Percentiles rank a stretch among this genome's conserved stretches.
phyloP scores from a whole-genome alignment of 2,888 invertebrate genomes.

The Spialia ferax region DNA sequence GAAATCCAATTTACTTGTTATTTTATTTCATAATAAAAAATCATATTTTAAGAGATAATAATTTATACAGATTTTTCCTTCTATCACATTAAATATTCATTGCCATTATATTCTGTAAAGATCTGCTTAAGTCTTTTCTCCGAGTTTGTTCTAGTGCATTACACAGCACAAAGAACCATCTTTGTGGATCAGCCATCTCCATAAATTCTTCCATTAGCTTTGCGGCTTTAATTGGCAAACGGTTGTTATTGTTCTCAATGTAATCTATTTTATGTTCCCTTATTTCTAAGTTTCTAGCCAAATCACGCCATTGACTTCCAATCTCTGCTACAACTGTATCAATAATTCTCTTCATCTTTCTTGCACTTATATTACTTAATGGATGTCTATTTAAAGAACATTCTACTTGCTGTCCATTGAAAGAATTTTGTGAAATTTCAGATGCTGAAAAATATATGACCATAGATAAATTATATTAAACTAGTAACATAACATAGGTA shows the following conservation, averaged over 20 bases:
- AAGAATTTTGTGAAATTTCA: slow-evolving; percentile 45
- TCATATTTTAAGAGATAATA: no score
- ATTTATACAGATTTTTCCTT: no score
- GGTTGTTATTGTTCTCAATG: slow-evolving; percentile 60
- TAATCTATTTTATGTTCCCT: slow-evolving; percentile 70
- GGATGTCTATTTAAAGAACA: slow-evolving; percentile 52
- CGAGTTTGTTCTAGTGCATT: slow-evolving; percentile 70
- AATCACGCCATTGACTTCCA: slow-evolving; percentile 70
- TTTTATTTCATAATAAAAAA: no score
- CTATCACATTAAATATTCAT: slow-evolving; percentile 75
- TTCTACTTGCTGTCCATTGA: slow-evolving; percentile 46
- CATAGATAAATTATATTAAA: no score
- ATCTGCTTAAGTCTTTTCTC: slow-evolving; percentile 68
- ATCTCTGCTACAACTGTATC: slow-evolving; percentile 67
- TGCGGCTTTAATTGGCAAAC: slow-evolving; percentile 58
- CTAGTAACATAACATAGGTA: no score
- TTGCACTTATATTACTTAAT: slow-evolving; percentile 53
- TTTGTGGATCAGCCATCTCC: slow-evolving; percentile 63
- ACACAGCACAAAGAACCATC: slow-evolving; percentile 72
- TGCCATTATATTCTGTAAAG: slow-evolving; percentile 67
- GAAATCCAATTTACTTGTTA: no score
- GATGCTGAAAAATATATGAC: slow-evolving; percentile 48
- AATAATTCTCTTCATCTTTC: slow-evolving; percentile 65
- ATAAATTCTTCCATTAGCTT: slow-evolving; percentile 63
- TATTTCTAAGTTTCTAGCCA: slow-evolving; percentile 71